Evolutionary conservation across 2,888 invertebrate genomes (phyloP), one percentile per base, ranked within the genome.

Genomic region (Andricus quercusramuli): DNA sequence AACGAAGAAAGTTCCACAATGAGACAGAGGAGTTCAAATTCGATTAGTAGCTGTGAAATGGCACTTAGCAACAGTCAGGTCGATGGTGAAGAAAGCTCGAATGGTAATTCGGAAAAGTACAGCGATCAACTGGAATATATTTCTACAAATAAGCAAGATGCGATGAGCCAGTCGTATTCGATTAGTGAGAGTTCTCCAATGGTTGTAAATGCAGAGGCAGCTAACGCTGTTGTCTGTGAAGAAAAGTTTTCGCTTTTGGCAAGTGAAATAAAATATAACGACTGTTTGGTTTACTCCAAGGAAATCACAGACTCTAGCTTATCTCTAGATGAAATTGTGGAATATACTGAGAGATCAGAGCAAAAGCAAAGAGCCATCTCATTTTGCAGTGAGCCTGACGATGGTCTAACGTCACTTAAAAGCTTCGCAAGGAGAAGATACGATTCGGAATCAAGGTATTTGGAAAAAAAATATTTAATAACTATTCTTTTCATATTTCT

Each of bases 1-100:
- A 85, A 84, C 56, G 83, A 86, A 5, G 89, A 89, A 41, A 86
- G 88, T 80, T 84, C 88, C 8, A 51, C 77, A n/a, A 79, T 84
- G 0, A 87, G 92, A 62, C 90, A 92, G 70, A 86, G 91, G 66
- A 93, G 92, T 66, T 93, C 92, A 3, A 93, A 92, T 84, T 93
- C 93, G 29, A 89, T 93, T 82, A 92, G 92, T 78, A 93, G 93
- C 80, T 93, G 93, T 64, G 93, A 93, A 90, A 93, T 92, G 92
- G 93, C 93, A 68, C 84, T 93, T 25, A 89, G 90, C 64, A 86
- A 86, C 78, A 91, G 91, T 79, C 91, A 92, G 78, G 86, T 88
- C 25, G 92, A 92, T 51, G 90, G 85, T 3, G 90, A 90, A 15
- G 92, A 91, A 6, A 89, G 87, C 85, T 87, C 85, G 4, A 90